A percentile compares a stretch with the other conserved stretches of the same genome.
Evolutionary conservation across 1,140 invertebrate genomes (phyloP).

Genomic region (Sitophilus oryzae): DNA sequence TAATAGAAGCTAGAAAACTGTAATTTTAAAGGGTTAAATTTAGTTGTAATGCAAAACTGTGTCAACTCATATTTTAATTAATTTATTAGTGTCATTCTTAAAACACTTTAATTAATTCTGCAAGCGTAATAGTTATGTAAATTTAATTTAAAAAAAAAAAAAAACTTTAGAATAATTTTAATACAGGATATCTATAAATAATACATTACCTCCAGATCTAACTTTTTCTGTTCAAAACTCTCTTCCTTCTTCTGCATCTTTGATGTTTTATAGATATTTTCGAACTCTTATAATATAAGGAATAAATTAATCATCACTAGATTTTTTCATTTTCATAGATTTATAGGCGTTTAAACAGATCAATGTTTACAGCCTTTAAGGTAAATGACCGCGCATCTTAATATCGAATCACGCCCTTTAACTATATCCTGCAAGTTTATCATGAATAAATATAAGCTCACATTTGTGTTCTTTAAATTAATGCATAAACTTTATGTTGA

Average conservation of each 20-base stretch:
- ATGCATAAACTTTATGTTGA: not conserved
- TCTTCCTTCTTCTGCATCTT: conserved; percentile 43
- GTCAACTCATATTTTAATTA: not conserved
- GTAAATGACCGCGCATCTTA: conserved; percentile 38
- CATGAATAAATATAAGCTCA: not conserved
- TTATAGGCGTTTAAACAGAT: conserved; percentile 28
- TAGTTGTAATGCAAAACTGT: too few relatives aligned
- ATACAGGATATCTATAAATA: not conserved
- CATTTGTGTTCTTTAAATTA: not conserved
- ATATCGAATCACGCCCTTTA: not conserved
- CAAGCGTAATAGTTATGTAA: not conserved
- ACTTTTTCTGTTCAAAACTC: conserved; percentile 74
- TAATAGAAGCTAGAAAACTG: too few relatives aligned
- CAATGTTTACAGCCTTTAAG: conserved; percentile 32
- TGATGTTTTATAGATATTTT: not conserved
- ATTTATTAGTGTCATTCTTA: not conserved
- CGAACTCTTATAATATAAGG: not conserved
- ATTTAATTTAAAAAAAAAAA: not conserved
- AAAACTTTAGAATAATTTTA: not conserved
- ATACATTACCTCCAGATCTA: conserved; percentile 66
- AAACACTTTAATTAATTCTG: not conserved
- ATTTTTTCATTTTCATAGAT: conserved; percentile 14
- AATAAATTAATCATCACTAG: conserved; percentile 6
- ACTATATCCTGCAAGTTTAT: not conserved
- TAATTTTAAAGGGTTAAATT: too few relatives aligned